Conservation (phyloP, 2,888 invertebrate species). For the Margaritifera margaritifera region DNA sequence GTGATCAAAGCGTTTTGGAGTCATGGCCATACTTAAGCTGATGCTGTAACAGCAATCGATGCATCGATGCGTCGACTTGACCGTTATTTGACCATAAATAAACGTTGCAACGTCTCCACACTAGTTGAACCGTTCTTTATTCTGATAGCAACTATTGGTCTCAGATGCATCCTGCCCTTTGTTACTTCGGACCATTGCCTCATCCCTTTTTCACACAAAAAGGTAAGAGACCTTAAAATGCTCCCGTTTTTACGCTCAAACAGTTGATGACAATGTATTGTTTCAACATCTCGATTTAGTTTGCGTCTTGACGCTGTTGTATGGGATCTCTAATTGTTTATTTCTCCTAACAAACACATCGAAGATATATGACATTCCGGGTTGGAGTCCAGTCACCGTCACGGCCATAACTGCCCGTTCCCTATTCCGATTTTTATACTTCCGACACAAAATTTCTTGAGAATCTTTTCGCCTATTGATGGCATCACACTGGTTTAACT, state of each 20-base stretch:
- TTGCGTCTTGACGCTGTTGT: constrained; percentile 62
- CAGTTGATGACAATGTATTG: no score
- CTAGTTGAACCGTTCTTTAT: not conserved
- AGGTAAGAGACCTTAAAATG: no score
- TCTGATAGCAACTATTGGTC: not conserved
- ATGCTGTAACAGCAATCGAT: no score
- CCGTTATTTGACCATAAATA: no score
- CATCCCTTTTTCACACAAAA: no score
- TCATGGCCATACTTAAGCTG: no score
- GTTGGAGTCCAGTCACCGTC: constrained; percentile 59
- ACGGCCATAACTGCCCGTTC: constrained; percentile 58
- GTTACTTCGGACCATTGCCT: no score
- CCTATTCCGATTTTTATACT: constrained; percentile 43
- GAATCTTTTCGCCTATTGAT: constrained; percentile 24
- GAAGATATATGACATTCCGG: constrained; percentile 63
- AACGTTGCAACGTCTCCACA: no score
- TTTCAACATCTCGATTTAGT: constrained; percentile 47
- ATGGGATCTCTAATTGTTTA: constrained; percentile 57
- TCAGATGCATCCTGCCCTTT: no score
- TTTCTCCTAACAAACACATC: constrained; percentile 65
- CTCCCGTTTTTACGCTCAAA: no score
- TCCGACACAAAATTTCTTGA: constrained; percentile 41
- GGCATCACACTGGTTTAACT: constrained; percentile 39
- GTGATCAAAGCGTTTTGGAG: no score
- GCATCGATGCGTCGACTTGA: no score